Base-by-base conservation (phyloP, 2,113 vertebrate genomes). In the Dolichotis patagonum region DNA sequence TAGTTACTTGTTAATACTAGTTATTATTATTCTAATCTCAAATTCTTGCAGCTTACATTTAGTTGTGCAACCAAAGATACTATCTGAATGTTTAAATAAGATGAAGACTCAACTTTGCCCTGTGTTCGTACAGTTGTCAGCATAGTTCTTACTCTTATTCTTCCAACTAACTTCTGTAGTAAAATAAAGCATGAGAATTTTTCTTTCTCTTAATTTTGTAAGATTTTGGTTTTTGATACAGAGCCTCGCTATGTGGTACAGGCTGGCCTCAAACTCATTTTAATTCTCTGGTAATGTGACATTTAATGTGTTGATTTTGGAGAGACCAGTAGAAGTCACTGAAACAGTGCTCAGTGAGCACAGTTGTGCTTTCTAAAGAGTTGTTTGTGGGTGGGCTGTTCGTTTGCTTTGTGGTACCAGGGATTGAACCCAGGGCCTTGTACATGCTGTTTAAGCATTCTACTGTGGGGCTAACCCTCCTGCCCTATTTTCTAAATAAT, bases 231-330 rank as follows among this genome's bases (percentile, higher is more conserved):
- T 78, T 78, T 78, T 49, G 43, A 78, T 43, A 78, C 75, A 30
- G 17, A 17, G 41, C 28, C 41, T 46, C 28, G 6, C 46, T 78
- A 19, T 52, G 46, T 46, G 32, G 43, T 32, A 7, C 43, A 49
- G 43, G 75, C 43, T 78, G 43, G 20, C 19, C n/a, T 41, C 24
- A 17, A 80, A 16, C 77, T 81, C 49, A 32, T 22, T 46, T 14
- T 75, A 75, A 56, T 91, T 94, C 6, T 58, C 71, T 90, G 46
- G 7, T 85, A 91, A 60, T 83, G 49, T 43, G 28, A 86, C 86
- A 26, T 88, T 95, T 92, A 92, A 95, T 80, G 88, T 86, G 41
- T 94, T 96, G 65, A 81, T 58, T 97, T 94, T 91, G 69, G 71
- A 90, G 28, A 32, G 49, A 84, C 13, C 91, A 38, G 26, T 22